A percentile compares a stretch with the other conserved stretches of the same genome.
phyloP scores from a whole-genome alignment of 2,113 vertebrate species.

The Cromileptes altivelis region DNA sequence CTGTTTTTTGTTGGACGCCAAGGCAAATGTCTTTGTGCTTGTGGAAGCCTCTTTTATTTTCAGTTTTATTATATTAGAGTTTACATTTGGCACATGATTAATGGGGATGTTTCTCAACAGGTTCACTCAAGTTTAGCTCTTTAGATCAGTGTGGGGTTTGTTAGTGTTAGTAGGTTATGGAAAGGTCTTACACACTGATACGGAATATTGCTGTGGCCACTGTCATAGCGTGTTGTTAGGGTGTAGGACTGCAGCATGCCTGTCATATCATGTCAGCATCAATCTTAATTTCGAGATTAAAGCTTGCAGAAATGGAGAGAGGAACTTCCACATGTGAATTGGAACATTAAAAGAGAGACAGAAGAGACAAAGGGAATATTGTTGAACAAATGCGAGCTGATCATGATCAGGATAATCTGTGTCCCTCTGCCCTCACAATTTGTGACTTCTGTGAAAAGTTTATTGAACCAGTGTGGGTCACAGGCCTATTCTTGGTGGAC shows the following conservation, averaged over 20 bases:
- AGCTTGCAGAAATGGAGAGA: not conserved
- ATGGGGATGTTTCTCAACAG: slow-evolving; percentile 7
- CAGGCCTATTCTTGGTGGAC: not conserved
- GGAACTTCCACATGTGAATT: not conserved
- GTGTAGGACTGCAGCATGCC: not conserved
- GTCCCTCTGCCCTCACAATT: not conserved
- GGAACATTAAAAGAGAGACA: not conserved
- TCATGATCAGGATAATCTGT: slow-evolving; percentile 5
- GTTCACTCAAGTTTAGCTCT: not conserved
- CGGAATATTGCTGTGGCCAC: not conserved
- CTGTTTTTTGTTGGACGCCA: not conserved
- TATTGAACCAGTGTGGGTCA: slow-evolving; percentile 9
- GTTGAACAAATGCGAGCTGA: not conserved
- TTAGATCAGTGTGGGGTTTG: not conserved
- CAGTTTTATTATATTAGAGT: not conserved
- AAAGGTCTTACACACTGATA: not conserved
- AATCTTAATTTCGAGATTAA: not conserved
- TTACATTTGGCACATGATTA: slow-evolving; percentile 22
- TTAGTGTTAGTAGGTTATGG: not conserved
- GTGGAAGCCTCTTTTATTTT: not conserved
- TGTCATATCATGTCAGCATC: not conserved
- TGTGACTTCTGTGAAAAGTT: not conserved
- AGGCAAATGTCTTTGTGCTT: not conserved
- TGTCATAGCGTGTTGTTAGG: not conserved
- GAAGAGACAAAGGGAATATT: slow-evolving; percentile 3